Percentiles rank a stretch among this genome's conserved stretches.
These are phyloP conservation scores for Gonocerus acuteangulatus DNA, from an alignment of 2,888 invertebrate genomes.

Conservation along the genomic window DNA sequence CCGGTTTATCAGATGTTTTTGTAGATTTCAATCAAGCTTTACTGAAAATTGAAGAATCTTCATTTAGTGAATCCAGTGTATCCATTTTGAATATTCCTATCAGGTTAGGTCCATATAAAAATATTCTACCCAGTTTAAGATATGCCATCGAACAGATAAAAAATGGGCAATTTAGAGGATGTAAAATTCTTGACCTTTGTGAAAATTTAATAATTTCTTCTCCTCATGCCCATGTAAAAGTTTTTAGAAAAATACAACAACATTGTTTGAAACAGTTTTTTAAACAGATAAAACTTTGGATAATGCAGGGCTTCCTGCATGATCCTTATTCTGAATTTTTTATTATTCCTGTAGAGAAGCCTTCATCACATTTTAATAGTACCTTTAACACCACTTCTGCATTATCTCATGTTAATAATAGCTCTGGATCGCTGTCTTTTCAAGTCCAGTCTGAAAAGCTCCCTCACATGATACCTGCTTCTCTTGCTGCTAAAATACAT, in stretches of 20 bases:
- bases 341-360: neutral
- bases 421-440: slow-evolving; percentile 31
- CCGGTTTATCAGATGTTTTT: slow-evolving; percentile 13
- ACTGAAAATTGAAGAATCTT: slow-evolving; percentile 20
- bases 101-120: slow-evolving; percentile 7
- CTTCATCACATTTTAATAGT: neutral
- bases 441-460: slow-evolving; percentile 53
- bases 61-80: slow-evolving; percentile 1
- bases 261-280: slow-evolving; percentile 30
- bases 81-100: slow-evolving; percentile 12
- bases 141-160: slow-evolving; percentile 21
- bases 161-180: slow-evolving; percentile 21
- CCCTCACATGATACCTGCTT: slow-evolving; percentile 68
- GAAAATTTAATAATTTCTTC: slow-evolving; percentile 19
- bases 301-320: slow-evolving; percentile 22
- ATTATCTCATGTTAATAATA: neutral
- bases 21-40: slow-evolving; percentile 7
- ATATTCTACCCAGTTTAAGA: slow-evolving; percentile 14
- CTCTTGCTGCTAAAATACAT: slow-evolving; percentile 72
- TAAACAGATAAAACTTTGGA: slow-evolving; percentile 25
- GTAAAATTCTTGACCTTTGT: slow-evolving; percentile 29
- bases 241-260: slow-evolving; percentile 22
- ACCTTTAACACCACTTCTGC: neutral
- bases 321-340: slow-evolving; percentile 31
- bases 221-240: neutral